Conservation (phyloP, 2,888 invertebrate genomes). For the Mantis religiosa region DNA sequence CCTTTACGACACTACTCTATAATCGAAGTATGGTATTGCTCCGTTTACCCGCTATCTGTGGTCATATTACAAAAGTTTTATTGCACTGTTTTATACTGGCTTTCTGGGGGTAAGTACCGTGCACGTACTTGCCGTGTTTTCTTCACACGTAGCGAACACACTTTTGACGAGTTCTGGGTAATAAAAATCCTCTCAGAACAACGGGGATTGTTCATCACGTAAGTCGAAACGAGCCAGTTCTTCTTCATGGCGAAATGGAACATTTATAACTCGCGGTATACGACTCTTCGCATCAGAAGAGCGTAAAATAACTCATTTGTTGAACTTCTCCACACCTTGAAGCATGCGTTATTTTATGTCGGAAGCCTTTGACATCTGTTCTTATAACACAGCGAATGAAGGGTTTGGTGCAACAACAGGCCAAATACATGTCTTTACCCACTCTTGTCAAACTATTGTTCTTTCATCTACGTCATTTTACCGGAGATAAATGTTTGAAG, state of each 20-base stretch:
- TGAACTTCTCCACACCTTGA: not conserved
- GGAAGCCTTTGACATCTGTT: no score
- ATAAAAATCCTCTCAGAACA: not conserved
- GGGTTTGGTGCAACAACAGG: no score
- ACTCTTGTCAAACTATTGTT: no score
- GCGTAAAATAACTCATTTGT: not conserved
- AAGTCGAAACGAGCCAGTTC: not conserved
- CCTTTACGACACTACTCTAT: not conserved
- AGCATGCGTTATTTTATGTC: no score
- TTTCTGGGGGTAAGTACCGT: no score
- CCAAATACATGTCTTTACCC: no score
- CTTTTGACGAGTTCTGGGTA: not conserved
- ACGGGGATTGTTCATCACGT: not conserved
- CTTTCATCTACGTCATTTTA: no score
- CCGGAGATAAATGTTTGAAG: no score
- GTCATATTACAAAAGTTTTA: not conserved
- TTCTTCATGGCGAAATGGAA: not conserved
- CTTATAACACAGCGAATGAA: no score
- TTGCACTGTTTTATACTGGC: no score
- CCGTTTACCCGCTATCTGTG: not conserved
- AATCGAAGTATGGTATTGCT: not conserved
- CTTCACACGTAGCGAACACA: not conserved
- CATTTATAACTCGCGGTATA: not conserved
- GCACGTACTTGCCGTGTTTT: not conserved
- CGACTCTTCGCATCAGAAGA: not conserved